Evolutionary conservation across 2,797 vertebrate species (phyloP), one percentile per base, ranked within the genome.

Genomic region (Lepilemur ruficaudatus): DNA sequence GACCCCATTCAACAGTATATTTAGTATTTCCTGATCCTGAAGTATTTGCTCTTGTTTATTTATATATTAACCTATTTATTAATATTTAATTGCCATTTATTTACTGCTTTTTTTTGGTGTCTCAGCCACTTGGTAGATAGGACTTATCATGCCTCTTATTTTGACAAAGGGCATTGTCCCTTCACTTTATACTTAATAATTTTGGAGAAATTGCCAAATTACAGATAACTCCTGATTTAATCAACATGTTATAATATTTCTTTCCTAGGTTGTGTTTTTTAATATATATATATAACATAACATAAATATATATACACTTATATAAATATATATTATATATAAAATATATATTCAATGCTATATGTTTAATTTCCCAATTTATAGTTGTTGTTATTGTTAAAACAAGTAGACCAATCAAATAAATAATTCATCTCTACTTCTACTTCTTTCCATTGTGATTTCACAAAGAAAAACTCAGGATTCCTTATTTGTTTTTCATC

Each of bases 181-280:
- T 93, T 91, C 28, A 63, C 5, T 63, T 41, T 81, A 50, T 57
- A 83, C n/a, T 89, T 90, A 52, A 89, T 75, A 85, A 12, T 48
- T 91, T 91, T 89, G 69, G 22, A 69, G 67, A 84, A 93, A 95
- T 85, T 73, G 7, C 48, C 23, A 96, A 91, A 70, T 93, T 52
- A n/a, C 7, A 86, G 20, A 10, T 79, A 75, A 75, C 7, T 92
- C 28, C 48, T 22, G 25, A 89, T 85, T 91, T 73, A 52, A 83
- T 80, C 30, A 50, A 7, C 55, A 17, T 87, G 38, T 63, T 52
- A 80, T 72, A 90, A 65, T 87, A 55, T 50, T 81, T 20, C 1
- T 75, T 0, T 32, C 41, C 48, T 79, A 23, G 78, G 46, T 79
- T 73, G 1, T 59, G 2, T 75, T 50, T 30, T 35, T n/a, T n/a